phyloP scores from a whole-genome alignment of 2,113 vertebrate genomes.

The Actinemys pallida region DNA sequence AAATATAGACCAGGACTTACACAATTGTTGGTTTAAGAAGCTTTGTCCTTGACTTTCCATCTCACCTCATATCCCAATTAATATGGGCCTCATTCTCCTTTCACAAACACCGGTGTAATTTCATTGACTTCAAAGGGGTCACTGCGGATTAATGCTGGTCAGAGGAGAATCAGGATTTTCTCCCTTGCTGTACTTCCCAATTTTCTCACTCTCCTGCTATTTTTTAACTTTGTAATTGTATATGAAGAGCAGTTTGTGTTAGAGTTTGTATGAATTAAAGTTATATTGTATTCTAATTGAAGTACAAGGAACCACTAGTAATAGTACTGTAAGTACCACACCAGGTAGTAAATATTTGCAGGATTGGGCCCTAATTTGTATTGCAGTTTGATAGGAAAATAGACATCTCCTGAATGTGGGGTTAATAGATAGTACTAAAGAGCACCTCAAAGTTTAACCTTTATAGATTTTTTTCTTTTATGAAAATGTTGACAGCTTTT shows the following conservation, averaged over 20 bases:
- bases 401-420: constrained; percentile 43
- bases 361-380: constrained; percentile 67
- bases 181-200: background rate
- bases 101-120: background rate
- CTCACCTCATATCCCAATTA: background rate
- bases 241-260: constrained; percentile 25
- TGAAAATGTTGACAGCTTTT: constrained; percentile 57
- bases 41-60: background rate
- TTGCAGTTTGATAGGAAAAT: constrained; percentile 64
- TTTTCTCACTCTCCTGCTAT: background rate
- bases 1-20: background rate
- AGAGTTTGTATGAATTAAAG: background rate
- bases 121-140: accelerated
- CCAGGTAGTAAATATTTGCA: background rate
- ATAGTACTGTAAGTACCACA: constrained; percentile 51
- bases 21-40: background rate
- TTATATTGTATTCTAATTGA: background rate
- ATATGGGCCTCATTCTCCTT: background rate
- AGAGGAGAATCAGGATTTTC: background rate
- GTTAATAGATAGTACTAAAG: constrained; percentile 66
- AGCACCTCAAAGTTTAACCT: constrained; percentile 44
- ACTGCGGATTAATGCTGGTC: background rate
- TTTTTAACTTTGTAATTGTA: background rate
- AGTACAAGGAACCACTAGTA: constrained; percentile 5
- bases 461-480: constrained; percentile 37